A percentile compares a stretch with the other conserved stretches of the same genome.
Evolutionary conservation across 2,797 vertebrate genomes (phyloP).

Genomic region (Alauda arvensis): DNA sequence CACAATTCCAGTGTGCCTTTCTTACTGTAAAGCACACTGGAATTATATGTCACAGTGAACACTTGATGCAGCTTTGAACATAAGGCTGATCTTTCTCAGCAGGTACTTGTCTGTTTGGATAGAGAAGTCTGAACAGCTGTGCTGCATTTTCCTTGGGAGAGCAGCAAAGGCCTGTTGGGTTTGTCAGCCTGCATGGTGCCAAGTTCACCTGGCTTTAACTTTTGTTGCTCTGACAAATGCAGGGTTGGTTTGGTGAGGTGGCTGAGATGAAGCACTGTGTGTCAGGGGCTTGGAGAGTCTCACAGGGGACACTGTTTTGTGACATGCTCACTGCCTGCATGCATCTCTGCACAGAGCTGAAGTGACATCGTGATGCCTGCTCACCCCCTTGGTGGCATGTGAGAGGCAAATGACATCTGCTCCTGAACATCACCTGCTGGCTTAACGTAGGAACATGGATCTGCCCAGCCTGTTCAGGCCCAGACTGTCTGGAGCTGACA

Average conservation of each 20-base stretch:
- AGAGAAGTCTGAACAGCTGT: background rate
- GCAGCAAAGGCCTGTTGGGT: background rate
- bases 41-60: background rate
- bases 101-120: background rate
- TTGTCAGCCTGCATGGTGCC: background rate
- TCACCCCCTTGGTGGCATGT: rapidly evolving
- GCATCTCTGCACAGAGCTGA: background rate
- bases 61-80: background rate
- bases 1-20: background rate
- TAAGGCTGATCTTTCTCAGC: background rate
- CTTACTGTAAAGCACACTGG: background rate
- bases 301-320: background rate
- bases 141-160: background rate
- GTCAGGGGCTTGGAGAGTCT: background rate
- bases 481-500: background rate
- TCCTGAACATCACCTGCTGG: background rate
- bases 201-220: background rate
- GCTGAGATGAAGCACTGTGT: background rate
- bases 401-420: background rate
- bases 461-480: background rate
- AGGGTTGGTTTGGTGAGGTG: background rate
- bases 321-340: background rate
- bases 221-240: background rate
- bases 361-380: background rate
- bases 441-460: background rate